Evolutionary conservation across 2,888 invertebrate species (phyloP), one percentile per base, ranked within the genome.

Genomic region (Fragum fragum): DNA sequence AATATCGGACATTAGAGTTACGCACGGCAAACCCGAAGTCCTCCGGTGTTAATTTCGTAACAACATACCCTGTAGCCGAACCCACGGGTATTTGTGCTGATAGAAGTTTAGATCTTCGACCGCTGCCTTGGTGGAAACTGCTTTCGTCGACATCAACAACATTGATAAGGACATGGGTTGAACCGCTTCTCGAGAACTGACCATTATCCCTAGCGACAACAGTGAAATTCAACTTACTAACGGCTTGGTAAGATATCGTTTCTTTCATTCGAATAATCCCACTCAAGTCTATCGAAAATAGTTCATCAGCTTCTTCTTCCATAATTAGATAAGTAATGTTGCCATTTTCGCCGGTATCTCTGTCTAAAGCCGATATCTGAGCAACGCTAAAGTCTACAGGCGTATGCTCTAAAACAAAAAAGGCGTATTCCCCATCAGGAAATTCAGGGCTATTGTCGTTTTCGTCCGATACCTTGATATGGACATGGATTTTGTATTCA

Each of bases 401-500:
- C 5, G 77, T 80, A 73, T 89, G 83, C 73, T 92, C 92, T 1
- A 87, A 76, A 0, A 91, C 83, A 32, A 59, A 18, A 1, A 87
- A 52, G 11, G 63, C 73, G n/a, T 79, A 70, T 1, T 75, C 32
- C 6, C 73, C 61, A 0, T 75, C 47, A 1, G 32, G 55, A 85
- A 90, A 90, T 1, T 47, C 32, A 7, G 91, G 91, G 1, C 68
- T 68, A 70, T 88, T 84, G 76, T 92, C 91, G 68, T 92, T 92
- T 23, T 88, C 85, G 55, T 92, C 90, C 1, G 47, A 73, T 9
- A 92, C 88, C 29, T 66, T 70, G 23, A 88, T 73, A 42, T 85
- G 71, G 14, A 87, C 81, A 73, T 73, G 69, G 18, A 85, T 70
- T 47, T 85, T 79, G 16, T 79, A 82, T 23, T 55, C 72, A 14